phyloP scores from a whole-genome alignment of 2,113 vertebrate species.

The Terrapene triunguis region DNA sequence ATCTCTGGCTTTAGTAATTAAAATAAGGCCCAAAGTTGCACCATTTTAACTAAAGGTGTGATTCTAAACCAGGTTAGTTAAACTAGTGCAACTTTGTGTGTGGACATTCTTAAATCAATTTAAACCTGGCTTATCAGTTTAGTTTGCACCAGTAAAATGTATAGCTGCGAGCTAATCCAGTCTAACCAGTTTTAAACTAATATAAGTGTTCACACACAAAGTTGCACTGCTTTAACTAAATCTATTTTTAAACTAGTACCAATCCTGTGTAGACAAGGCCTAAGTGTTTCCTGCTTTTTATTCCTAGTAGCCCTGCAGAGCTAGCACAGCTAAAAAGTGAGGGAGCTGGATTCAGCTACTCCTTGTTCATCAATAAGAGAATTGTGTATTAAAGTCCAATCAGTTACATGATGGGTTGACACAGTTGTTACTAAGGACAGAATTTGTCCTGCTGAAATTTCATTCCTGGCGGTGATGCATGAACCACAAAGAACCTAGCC shows the following conservation, averaged over 20 bases:
- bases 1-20: background rate
- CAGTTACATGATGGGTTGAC: background rate
- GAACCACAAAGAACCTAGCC: background rate
- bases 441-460: background rate
- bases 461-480: background rate
- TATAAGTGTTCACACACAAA: background rate
- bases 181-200: background rate
- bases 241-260: conserved; percentile 22
- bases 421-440: background rate
- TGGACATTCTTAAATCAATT: background rate
- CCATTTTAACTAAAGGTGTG: background rate
- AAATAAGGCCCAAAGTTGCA: background rate
- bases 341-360: conserved; percentile 28
- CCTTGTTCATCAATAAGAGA: background rate
- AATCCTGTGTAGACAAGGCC: background rate
- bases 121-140: background rate
- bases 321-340: background rate
- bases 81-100: background rate
- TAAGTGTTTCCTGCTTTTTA: conserved; percentile 18
- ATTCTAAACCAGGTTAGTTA: background rate
- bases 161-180: background rate
- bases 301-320: conserved; percentile 31
- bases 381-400: background rate
- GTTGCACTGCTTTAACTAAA: conserved; percentile 30
- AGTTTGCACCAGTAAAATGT: background rate